These are phyloP conservation scores for Drosophila kohkoa DNA, from an alignment of 1,140 invertebrate genomes.

Conservation along the genomic window DNA sequence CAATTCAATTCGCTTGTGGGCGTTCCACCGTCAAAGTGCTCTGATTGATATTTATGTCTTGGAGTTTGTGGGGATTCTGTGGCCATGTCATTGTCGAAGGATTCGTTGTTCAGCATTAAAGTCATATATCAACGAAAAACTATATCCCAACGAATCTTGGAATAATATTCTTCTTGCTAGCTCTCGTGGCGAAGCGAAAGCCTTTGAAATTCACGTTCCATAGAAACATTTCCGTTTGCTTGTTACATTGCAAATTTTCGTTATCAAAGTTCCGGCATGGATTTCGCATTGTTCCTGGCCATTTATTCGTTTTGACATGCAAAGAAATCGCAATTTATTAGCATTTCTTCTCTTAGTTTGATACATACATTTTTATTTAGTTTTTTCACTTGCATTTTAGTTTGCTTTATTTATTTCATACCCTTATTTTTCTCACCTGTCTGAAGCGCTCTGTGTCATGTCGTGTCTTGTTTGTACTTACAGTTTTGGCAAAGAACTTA, in stretches of 20 bases:
- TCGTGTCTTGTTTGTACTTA: slow-evolving; percentile 28
- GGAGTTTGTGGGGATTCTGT: slow-evolving; percentile 51
- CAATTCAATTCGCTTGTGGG: slow-evolving; percentile 60
- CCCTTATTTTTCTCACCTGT: slow-evolving; percentile 27
- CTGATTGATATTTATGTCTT: slow-evolving; percentile 75
- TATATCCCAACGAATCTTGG: too few relatives aligned
- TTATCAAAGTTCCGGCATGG: slow-evolving; percentile 14
- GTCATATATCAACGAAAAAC: background rate
- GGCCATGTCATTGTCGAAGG: slow-evolving; percentile 4
- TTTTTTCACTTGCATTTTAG: background rate
- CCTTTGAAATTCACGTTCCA: slow-evolving; percentile 1
- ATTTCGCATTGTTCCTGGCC: background rate
- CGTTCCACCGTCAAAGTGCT: slow-evolving; percentile 42
- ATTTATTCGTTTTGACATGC: slow-evolving; percentile 5
- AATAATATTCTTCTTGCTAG: background rate
- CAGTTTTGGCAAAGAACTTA: slow-evolving; percentile 54
- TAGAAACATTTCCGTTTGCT: too few relatives aligned
- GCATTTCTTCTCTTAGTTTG: background rate
- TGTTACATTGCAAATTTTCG: background rate
- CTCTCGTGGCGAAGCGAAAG: background rate
- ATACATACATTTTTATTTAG: background rate
- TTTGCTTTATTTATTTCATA: slow-evolving; percentile 14
- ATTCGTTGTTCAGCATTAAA: slow-evolving; percentile 13
- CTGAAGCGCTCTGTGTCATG: slow-evolving; percentile 36
- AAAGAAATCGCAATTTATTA: background rate